Base-by-base conservation (phyloP, 2,797 vertebrate species). In the Rachycentron canadum region DNA sequence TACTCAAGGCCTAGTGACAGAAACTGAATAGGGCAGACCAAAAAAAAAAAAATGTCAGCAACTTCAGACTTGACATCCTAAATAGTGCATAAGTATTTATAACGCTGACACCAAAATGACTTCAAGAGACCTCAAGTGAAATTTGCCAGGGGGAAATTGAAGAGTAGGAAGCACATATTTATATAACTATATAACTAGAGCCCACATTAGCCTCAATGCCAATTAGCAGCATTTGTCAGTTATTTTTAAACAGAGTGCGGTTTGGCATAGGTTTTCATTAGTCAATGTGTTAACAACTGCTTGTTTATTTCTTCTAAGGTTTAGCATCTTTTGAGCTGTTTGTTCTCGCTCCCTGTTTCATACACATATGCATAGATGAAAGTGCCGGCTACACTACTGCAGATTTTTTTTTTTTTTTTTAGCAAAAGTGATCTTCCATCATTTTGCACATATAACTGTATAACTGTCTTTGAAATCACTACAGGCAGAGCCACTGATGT, bases 81-180 rank as follows among this genome's bases (percentile, higher is more conserved):
- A 52, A 40, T 26, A 30, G 47, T 56, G 82, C 40, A 36, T 64
- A 43, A 55, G 59, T 79, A 75, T 84, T 72, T 78, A 75, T 86
- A 69, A 73, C 69, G 86, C 89, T 92, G 89, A 84, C 83, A 85
- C 82, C 69, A 78, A 72, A 68, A 56, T 82, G 73, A 89, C 87
- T 89, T 86, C 25, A 69, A 69, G 73, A 79, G 73, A 89, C 78
- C 82, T 76, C 55, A 23, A 17, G 74, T 65, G 45, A 74, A 66
- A 60, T 72, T 58, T 73, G 56, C 25, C 19, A 32, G 23, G 25
- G 73, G 32, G 76, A 78, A 72, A 56, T 68, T 52, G 38, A 62
- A 43, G 58, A 56, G 67, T 34, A 49, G 30, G 61, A 63, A 49
- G 28, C 47, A 58, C 14, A 40, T 14, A 32, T 25, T 23, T 30